Percentiles rank a stretch among this genome's conserved stretches.
Conservation (phyloP, 2,113 vertebrate species). For the Syngnathus floridae region DNA sequence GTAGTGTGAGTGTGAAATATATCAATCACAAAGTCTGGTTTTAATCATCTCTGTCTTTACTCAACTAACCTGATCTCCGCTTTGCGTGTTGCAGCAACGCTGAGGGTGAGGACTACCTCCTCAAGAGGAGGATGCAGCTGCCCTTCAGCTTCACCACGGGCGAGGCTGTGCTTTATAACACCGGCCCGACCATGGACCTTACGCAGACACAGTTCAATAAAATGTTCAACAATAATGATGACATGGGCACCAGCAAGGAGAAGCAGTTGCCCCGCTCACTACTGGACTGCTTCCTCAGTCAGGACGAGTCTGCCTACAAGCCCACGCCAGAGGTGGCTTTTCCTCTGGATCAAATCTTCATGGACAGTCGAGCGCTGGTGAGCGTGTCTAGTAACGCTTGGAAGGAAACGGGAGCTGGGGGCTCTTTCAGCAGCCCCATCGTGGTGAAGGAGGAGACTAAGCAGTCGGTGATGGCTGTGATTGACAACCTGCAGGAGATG, state of each 20-base stretch:
- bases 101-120: conserved; percentile 76
- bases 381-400: conserved; percentile 43
- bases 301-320: conserved; percentile 61
- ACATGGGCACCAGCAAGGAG: not conserved
- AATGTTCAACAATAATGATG: not conserved
- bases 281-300: conserved; percentile 68
- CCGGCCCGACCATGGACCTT: conserved; percentile 53
- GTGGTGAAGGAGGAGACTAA: conserved; percentile 53
- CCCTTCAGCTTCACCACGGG: conserved; percentile 74
- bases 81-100: conserved; percentile 60
- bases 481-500: conserved; percentile 54
- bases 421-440: accelerated
- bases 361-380: conserved; percentile 59
- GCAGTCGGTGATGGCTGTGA: conserved; percentile 43
- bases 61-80: not conserved
- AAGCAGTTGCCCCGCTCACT: conserved; percentile 54
- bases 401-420: accelerated
- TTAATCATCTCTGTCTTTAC: no score
- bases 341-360: conserved; percentile 62
- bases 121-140: conserved; percentile 66
- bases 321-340: conserved; percentile 24
- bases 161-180: conserved; percentile 72
- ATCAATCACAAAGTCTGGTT: no score
- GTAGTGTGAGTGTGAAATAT: conserved; percentile 67
- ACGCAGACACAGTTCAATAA: conserved; percentile 40